phyloP scores from a whole-genome alignment of 2,888 invertebrate genomes.

The Formica aserva region DNA sequence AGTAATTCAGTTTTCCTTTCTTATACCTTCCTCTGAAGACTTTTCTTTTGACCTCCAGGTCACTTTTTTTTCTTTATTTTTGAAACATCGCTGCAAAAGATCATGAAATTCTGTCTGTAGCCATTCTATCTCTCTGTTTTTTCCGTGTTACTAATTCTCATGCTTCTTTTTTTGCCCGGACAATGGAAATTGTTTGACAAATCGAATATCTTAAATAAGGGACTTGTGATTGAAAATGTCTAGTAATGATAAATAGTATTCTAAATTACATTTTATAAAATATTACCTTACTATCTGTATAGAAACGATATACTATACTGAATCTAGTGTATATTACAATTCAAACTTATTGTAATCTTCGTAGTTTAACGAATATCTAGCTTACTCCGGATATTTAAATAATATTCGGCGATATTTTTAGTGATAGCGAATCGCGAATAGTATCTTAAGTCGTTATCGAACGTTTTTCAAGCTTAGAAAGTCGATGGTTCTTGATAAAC shows the following conservation, averaged over 20 bases:
- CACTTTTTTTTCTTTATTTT: background rate
- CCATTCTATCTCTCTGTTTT: background rate
- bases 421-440: background rate
- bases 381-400: background rate
- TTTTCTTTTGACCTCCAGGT: background rate
- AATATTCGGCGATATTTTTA: slow-evolving; percentile 7
- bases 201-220: background rate
- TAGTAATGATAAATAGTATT: background rate
- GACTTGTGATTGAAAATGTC: background rate
- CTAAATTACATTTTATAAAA: background rate
- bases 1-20: slow-evolving; percentile 24
- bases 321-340: background rate
- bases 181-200: background rate
- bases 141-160: background rate
- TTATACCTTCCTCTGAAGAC: slow-evolving; percentile 14
- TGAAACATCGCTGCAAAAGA: background rate
- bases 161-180: too few relatives aligned
- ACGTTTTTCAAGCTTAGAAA: too few relatives aligned
- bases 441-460: background rate
- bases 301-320: background rate
- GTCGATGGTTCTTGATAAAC: slow-evolving; percentile 18
- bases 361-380: background rate
- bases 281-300: background rate
- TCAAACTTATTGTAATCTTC: background rate
- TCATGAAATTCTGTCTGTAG: background rate